phyloP scores from a whole-genome alignment of 2,888 invertebrate genomes.

The Micropterix aruncella region DNA sequence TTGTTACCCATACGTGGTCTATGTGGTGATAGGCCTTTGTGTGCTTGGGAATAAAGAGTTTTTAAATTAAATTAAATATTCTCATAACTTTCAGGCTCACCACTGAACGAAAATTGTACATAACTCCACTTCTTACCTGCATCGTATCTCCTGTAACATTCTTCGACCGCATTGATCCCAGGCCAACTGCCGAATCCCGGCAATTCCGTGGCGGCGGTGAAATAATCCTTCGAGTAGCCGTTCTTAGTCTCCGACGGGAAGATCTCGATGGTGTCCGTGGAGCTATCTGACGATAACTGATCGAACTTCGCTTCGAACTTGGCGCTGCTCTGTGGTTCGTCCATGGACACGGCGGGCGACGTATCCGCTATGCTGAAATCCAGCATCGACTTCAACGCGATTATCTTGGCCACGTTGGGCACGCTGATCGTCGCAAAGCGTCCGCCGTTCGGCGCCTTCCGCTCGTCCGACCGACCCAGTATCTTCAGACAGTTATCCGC shows the following conservation, averaged over 20 bases:
- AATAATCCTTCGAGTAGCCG: background rate
- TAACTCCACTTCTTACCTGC: slow-evolving; percentile 37
- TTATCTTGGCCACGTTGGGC: slow-evolving; percentile 29
- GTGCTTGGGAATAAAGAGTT: too few relatives aligned
- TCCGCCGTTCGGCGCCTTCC: slow-evolving; percentile 6
- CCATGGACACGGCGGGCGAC: slow-evolving; percentile 29
- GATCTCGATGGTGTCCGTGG: background rate
- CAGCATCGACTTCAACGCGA: slow-evolving; percentile 23
- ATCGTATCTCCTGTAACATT: slow-evolving; percentile 36
- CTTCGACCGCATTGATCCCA: slow-evolving; percentile 32
- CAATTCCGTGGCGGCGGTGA: slow-evolving; percentile 4
- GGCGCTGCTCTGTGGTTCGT: slow-evolving; percentile 26
- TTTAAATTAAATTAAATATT: too few relatives aligned
- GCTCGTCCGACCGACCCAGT: slow-evolving; percentile 18
- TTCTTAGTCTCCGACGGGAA: background rate
- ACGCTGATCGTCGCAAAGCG: slow-evolving; percentile 22
- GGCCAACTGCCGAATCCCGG: slow-evolving; percentile 25
- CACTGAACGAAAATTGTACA: slow-evolving; percentile 1
- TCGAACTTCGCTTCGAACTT: slow-evolving; percentile 21
- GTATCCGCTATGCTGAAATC: slow-evolving; percentile 17
- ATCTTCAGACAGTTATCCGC: slow-evolving; percentile 32
- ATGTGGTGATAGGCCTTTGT: too few relatives aligned
- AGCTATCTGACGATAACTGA: slow-evolving; percentile 11
- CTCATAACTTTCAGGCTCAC: background rate
- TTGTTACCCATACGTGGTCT: too few relatives aligned